Base-by-base conservation (phyloP, 2,888 invertebrate genomes). In the Lycia hirtaria region DNA sequence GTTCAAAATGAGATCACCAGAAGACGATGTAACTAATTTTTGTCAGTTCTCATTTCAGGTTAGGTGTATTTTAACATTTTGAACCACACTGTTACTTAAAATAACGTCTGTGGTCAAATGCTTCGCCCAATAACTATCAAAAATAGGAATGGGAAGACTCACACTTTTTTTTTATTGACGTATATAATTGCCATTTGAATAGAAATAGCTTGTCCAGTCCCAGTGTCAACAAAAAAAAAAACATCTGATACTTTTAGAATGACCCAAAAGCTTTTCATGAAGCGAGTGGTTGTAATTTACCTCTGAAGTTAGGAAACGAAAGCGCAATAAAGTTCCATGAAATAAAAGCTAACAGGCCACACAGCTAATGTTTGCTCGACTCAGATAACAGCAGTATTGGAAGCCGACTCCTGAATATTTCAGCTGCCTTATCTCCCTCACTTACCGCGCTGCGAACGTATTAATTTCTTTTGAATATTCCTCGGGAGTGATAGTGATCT, bases 401-500 rank as follows among this genome's bases (percentile, higher is more conserved):
- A 73, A 72, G 67, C 62, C 68, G 56, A 53, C 64, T 71, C 71
- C 51, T 78, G 76, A 78, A 78, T 78, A 76, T 76, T 76, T 76
- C 65, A 77, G 22, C 69, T 64, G 65, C 63, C 64, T 73, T 75
- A 71, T 73, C 72, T 77, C 62, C 67, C 67, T 69, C 72, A 70
- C 72, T 71, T 69, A 73, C 65, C 64, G 53, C 64, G 71, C 72
- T 63, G 75, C 66, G 62, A 61, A 65, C 62, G 72, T 70, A 73
- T 75, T 75, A 76, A 73, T 76, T n/a, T 72, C 68, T 72, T 71
- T 69, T 77, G 78, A 72, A 78, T 78, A 75, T 75, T 74, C 68
- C 60, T 72, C 40, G 64, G 51, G 55, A 40, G 56, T 63, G 70
- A 73, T 71, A 70, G 60, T 59, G 62, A 69, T 69, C 70, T 67